Percentiles rank a stretch among this genome's conserved stretches.
These are phyloP conservation scores for Crocidura indochinensis DNA, from an alignment of 2,797 vertebrate genomes.

Conservation along the genomic window DNA sequence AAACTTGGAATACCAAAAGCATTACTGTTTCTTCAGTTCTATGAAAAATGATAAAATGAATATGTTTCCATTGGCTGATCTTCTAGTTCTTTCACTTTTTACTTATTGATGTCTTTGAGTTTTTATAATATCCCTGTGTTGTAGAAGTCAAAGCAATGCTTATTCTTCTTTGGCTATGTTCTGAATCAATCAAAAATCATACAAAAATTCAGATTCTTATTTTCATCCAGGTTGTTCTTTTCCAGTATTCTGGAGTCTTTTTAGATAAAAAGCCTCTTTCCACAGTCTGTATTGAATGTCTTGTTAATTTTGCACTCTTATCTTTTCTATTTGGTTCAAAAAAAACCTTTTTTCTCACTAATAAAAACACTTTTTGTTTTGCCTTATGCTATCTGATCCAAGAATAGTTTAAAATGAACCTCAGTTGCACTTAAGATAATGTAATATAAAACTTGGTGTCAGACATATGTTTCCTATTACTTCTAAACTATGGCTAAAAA, in stretches of 20 bases:
- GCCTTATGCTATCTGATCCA: conserved; percentile 60
- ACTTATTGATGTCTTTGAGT: background rate
- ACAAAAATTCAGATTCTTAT: background rate
- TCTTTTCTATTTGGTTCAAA: conserved; percentile 54
- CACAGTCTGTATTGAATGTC: background rate
- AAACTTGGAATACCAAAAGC: background rate
- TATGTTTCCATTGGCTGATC: background rate
- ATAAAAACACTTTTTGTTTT: conserved; percentile 68
- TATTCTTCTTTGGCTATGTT: conserved; percentile 5
- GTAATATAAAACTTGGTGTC: conserved; percentile 44
- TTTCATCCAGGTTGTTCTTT: background rate
- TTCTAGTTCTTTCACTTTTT: conserved; percentile 30
- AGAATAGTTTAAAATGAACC: conserved; percentile 68
- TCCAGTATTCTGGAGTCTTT: background rate
- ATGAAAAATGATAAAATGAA: conserved; percentile 35
- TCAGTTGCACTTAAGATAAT: conserved; percentile 69
- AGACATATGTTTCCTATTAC: conserved; percentile 65
- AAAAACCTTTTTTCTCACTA: conserved; percentile 63
- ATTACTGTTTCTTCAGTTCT: background rate
- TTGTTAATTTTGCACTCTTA: conserved; percentile 65
- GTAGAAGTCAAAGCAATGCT: background rate
- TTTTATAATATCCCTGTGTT: background rate
- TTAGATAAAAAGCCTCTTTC: conserved; percentile 26
- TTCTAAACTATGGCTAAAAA: conserved; percentile 63
- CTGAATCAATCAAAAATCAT: background rate